These are phyloP conservation scores for Rallus crepitans DNA, from an alignment of 2,797 vertebrate genomes.

Conservation along the genomic window DNA sequence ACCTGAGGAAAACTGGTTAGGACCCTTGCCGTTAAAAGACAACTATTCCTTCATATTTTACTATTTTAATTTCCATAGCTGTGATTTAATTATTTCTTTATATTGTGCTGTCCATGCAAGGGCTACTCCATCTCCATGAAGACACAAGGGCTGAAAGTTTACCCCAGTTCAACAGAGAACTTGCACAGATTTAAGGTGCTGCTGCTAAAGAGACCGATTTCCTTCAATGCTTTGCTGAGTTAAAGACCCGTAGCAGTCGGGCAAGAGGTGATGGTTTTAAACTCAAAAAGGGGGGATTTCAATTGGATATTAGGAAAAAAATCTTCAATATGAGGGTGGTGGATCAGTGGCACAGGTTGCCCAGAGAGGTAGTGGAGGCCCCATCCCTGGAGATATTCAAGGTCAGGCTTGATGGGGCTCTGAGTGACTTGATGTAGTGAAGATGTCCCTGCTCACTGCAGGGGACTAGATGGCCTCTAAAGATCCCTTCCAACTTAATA, in stretches of 20 bases:
- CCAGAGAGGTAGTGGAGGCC: too few relatives aligned
- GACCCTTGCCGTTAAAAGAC: background rate
- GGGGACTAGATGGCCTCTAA: too few relatives aligned
- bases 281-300: too few relatives aligned
- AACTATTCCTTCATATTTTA: background rate
- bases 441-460: too few relatives aligned
- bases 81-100: background rate
- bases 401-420: too few relatives aligned
- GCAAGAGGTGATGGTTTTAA: too few relatives aligned
- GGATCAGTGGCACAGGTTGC: too few relatives aligned
- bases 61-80: background rate
- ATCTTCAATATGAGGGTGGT: too few relatives aligned
- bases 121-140: background rate
- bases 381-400: too few relatives aligned
- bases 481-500: too few relatives aligned
- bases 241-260: background rate
- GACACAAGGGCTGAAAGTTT: background rate
- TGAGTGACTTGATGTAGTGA: too few relatives aligned
- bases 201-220: constrained; percentile 9
- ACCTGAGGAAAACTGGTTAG: background rate
- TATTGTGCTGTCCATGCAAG: rapidly evolving
- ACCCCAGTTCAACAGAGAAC: background rate
- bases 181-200: background rate
- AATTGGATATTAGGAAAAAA: too few relatives aligned
- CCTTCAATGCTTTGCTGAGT: constrained; percentile 8